These are phyloP conservation scores for Ceratotherium simum DNA, from an alignment of 2,113 vertebrate species.

Conservation along the genomic window DNA sequence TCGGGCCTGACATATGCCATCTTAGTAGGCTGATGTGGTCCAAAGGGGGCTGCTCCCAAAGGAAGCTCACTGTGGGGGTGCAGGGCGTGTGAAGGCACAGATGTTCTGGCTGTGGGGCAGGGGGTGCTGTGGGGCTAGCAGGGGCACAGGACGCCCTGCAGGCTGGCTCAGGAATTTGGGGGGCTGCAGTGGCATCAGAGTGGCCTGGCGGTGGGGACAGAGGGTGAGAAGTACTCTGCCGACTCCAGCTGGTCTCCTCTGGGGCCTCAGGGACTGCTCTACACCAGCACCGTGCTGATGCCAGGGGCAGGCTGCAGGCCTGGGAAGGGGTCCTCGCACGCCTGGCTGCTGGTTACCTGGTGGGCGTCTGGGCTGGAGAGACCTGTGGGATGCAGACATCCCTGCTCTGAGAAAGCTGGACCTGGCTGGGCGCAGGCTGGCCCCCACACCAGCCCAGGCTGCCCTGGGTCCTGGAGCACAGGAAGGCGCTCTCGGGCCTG, in stretches of 20 bases:
- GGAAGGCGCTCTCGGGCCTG: neutral
- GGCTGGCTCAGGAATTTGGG: neutral
- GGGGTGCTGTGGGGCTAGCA: neutral
- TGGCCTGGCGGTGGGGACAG: no score
- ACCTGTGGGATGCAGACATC: neutral
- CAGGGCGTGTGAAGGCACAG: neutral
- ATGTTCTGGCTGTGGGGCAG: neutral
- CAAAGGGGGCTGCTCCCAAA: neutral
- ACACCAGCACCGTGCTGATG: neutral
- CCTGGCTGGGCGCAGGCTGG: neutral
- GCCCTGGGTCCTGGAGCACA: neutral
- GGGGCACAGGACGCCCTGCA: neutral
- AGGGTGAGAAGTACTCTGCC: rapidly evolving
- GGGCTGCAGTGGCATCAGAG: neutral
- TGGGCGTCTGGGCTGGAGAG: neutral
- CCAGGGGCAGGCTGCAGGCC: neutral
- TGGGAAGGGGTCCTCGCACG: neutral
- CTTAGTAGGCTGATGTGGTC: neutral
- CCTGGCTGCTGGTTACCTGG: neutral
- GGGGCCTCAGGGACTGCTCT: no score
- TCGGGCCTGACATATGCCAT: neutral
- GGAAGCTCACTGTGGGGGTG: neutral
- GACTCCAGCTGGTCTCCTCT: neutral
- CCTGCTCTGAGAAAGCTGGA: neutral
- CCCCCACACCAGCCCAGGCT: no score